These are phyloP conservation scores for Sus scrofa DNA, from an alignment of 2,113 vertebrate genomes.

Conservation along the genomic window T2T-Sscrofa CM000812.6:195908001-195908500, in stretches of 20 bases:
- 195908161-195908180: neutral
- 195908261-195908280: neutral
- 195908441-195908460: neutral
- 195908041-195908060: neutral
- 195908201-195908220: neutral
- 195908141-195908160: neutral
- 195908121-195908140: neutral
- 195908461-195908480: slow-evolving; percentile 58
- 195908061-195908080: neutral
- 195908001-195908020: neutral
- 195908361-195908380: neutral
- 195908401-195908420: neutral
- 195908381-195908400: neutral
- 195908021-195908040: neutral
- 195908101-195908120: neutral
- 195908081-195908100: neutral
- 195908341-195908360: neutral
- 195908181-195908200: neutral
- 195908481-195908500: slow-evolving; percentile 12
- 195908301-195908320: neutral
- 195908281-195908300: neutral
- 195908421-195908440: neutral
- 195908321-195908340: neutral
- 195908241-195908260: neutral
- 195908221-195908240: neutral